Conservation (phyloP, 1,140 invertebrate genomes). For the Antheraea pernyi region DNA sequence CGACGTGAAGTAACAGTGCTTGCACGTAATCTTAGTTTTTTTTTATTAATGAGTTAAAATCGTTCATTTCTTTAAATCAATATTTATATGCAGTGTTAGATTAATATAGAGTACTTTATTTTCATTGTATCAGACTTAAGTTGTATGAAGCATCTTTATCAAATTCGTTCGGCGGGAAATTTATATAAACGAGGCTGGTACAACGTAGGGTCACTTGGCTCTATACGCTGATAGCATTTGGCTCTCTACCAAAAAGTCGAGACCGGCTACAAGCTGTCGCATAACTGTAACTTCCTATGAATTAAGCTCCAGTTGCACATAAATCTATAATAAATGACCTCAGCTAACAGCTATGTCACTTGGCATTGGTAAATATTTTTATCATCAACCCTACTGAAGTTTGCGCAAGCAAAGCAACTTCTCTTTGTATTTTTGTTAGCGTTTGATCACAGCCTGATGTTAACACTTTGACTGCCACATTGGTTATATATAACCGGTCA, state of each 20-base stretch:
- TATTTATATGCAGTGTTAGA: too few species aligned
- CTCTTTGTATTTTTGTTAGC: too few species aligned
- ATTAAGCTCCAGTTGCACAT: background rate
- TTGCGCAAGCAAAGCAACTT: too few species aligned
- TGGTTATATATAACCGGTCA: too few species aligned
- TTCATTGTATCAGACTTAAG: too few species aligned
- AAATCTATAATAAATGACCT: slow-evolving; percentile 1
- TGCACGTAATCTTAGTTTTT: too few species aligned
- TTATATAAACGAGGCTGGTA: background rate
- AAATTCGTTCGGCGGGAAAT: background rate
- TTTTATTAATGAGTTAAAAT: too few species aligned
- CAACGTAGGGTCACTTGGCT: background rate
- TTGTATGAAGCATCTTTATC: background rate
- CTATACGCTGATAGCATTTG: background rate
- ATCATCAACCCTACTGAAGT: background rate
- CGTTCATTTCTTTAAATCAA: too few species aligned
- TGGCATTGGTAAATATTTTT: background rate
- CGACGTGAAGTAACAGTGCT: too few species aligned
- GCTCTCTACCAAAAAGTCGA: background rate
- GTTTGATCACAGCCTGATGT: too few species aligned
- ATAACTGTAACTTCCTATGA: background rate
- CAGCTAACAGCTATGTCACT: background rate
- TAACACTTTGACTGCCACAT: too few species aligned
- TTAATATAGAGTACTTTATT: too few species aligned
- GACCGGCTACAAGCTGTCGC: background rate